A percentile compares a stretch with the other conserved stretches of the same genome.
These are phyloP conservation scores for Isotomurus palustris DNA, from an alignment of 2,888 invertebrate species.

Conservation along the genomic window DNA sequence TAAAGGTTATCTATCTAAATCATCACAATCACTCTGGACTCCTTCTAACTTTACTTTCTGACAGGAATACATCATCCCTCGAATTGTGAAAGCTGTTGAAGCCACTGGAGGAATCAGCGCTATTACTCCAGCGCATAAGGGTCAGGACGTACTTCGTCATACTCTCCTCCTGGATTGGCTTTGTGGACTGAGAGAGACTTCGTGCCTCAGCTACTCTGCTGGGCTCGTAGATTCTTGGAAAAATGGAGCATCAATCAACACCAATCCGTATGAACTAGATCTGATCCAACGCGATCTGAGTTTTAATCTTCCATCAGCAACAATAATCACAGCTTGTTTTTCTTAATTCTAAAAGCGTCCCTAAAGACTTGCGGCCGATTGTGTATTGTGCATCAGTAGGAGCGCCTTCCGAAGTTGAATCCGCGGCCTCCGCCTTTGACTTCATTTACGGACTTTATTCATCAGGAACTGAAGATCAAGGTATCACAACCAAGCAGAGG, in stretches of 20 bases:
- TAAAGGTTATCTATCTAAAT: neutral
- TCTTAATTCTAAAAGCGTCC: neutral
- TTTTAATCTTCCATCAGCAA: neutral
- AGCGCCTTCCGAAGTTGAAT: too few species aligned
- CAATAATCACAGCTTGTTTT: neutral
- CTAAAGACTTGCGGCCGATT: neutral
- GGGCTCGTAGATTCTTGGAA: constrained; percentile 18
- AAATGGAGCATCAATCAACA: neutral
- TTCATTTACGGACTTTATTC: neutral
- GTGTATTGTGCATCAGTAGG: neutral
- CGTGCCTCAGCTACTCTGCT: constrained; percentile 10
- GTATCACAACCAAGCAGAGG: neutral
- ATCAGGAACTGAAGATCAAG: neutral
- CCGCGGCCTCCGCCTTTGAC: neutral
- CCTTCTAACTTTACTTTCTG: neutral
- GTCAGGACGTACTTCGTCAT: constrained; percentile 19
- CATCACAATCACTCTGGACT: neutral
- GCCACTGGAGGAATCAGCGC: constrained; percentile 18
- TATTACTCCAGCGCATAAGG: constrained; percentile 5
- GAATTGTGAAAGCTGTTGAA: constrained; percentile 14
- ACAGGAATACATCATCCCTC: constrained; percentile 19
- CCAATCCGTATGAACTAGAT: constrained; percentile 11
- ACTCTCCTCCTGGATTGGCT: constrained; percentile 25
- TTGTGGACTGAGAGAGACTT: constrained; percentile 10
- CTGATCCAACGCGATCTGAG: neutral